phyloP scores from a whole-genome alignment of 2,113 vertebrate species.

The Xyliphius kryptos region DNA sequence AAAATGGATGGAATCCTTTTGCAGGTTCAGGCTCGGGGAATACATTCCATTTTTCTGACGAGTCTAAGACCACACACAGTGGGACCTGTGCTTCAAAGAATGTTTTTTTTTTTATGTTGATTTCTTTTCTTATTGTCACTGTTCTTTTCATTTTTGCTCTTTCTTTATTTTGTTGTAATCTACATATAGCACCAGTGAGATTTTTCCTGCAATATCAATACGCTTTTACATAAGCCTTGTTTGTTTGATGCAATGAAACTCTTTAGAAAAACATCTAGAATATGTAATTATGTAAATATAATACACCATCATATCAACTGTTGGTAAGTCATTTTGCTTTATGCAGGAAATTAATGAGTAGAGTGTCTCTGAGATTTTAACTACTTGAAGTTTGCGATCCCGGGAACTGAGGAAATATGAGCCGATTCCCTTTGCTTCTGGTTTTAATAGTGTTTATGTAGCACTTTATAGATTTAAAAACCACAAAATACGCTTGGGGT shows the following conservation, averaged over 20 bases:
- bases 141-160: constrained; percentile 11
- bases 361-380: no score
- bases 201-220: no score
- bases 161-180: not conserved
- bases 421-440: not conserved
- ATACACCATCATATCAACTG: no score
- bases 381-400: no score
- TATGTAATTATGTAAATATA: no score
- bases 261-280: no score
- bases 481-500: constrained; percentile 12
- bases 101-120: constrained; percentile 44
- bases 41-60: constrained; percentile 87
- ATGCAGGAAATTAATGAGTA: not conserved
- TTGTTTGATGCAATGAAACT: no score
- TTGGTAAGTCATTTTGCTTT: no score
- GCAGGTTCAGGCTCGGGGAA: constrained; percentile 77
- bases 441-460: constrained; percentile 5
- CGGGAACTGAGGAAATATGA: not conserved
- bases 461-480: constrained; percentile 19
- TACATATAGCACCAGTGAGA: no score
- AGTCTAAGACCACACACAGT: constrained; percentile 82
- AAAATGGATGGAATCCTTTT: constrained; percentile 89
- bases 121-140: constrained; percentile 27
- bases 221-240: no score
- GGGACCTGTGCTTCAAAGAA: constrained; percentile 70